phyloP scores from a whole-genome alignment of 2,797 vertebrate genomes.

The Oreochromis grahami region DNA sequence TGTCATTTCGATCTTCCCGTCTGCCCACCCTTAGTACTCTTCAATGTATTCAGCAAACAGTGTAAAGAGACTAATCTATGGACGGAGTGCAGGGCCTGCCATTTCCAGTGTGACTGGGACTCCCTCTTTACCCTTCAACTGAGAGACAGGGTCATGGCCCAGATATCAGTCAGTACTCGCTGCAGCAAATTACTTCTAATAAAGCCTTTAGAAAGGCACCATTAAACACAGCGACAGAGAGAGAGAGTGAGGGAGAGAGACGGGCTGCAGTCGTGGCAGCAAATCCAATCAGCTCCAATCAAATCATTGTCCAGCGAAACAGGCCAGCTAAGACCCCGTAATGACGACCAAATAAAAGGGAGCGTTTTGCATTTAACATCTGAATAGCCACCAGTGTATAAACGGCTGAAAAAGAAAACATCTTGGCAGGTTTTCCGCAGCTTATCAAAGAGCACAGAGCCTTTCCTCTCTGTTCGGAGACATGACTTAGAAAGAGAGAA shows the following conservation, averaged over 20 bases:
- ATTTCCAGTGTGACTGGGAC: slow-evolving; percentile 22
- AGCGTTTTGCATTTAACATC: slow-evolving; percentile 3
- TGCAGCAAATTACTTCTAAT: slow-evolving; percentile 85
- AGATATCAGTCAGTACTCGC: slow-evolving; percentile 81
- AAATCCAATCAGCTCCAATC: slow-evolving; percentile 54
- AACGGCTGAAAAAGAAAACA: background rate
- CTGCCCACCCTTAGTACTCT: background rate
- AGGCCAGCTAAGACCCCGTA: background rate
- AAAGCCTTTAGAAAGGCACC: slow-evolving; percentile 68
- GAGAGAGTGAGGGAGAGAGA: background rate
- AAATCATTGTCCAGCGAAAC: slow-evolving; percentile 17
- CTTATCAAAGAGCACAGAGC: background rate
- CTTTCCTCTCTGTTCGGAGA: background rate
- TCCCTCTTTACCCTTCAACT: slow-evolving; percentile 63
- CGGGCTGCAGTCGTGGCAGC: background rate
- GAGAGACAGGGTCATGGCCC: slow-evolving; percentile 73
- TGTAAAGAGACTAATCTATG: slow-evolving; percentile 17
- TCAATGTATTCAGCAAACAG: background rate
- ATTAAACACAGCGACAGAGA: slow-evolving; percentile 58
- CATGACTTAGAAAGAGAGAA: background rate
- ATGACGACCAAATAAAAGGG: background rate
- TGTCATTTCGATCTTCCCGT: background rate
- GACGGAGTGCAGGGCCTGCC: slow-evolving; percentile 22
- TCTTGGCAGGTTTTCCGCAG: background rate
- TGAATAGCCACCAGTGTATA: background rate